Conservation (phyloP, 37 sponge, comb jelly and placozoan genomes). For the Oopsacas minuta region DNA sequence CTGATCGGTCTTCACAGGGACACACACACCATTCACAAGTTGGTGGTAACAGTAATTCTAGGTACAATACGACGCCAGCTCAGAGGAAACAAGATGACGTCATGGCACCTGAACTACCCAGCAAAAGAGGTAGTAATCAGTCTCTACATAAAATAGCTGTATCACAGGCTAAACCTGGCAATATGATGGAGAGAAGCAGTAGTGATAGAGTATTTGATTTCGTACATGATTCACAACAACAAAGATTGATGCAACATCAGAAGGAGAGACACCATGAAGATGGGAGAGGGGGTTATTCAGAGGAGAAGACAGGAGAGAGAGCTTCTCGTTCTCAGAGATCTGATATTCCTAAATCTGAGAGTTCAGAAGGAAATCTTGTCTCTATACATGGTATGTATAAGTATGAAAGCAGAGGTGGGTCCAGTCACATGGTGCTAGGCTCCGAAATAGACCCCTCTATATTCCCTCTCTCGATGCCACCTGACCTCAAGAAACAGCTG, state of each 20-base stretch:
- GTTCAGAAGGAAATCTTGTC: neutral
- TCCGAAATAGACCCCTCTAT: conserved; percentile 14
- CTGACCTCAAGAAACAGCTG: conserved; percentile 8
- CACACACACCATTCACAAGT: neutral
- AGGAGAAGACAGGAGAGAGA: neutral
- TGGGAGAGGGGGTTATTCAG: neutral
- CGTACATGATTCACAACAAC: neutral
- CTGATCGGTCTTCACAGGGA: neutral
- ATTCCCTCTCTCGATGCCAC: conserved; percentile 6
- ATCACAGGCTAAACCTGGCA: neutral
- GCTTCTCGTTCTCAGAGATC: neutral
- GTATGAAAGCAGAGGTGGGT: neutral
- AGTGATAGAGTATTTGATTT: neutral
- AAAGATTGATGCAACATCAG: neutral
- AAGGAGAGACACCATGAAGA: neutral
- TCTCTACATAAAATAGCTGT: neutral
- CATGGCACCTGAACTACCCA: neutral
- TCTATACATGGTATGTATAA: neutral
- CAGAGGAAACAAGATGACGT: conserved; percentile 14
- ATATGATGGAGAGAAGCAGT: neutral
- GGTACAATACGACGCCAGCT: neutral
- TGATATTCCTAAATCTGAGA: neutral
- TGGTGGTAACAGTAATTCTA: neutral
- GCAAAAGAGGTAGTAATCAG: neutral
- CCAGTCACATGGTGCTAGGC: neutral